Evolutionary conservation across 1,140 invertebrate genomes (phyloP).

Genomic region (Cheumatopsyche charites): DNA sequence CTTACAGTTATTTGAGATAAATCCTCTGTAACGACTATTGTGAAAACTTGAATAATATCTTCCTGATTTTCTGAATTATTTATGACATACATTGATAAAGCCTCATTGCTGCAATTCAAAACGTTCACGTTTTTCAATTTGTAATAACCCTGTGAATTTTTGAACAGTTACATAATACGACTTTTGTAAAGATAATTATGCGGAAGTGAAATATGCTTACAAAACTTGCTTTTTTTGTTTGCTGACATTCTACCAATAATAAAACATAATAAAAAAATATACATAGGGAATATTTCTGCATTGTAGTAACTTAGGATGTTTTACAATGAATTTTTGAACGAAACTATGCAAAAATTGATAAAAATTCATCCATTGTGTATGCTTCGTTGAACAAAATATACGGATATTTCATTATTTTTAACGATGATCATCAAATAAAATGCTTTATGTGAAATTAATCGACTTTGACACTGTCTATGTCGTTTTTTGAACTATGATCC

Average conservation of each 20-base stretch:
- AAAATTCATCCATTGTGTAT: too few relatives aligned
- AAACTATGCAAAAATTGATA: neutral
- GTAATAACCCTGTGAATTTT: slow-evolving; percentile 6
- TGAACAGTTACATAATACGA: neutral
- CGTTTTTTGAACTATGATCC: too few relatives aligned
- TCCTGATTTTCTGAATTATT: slow-evolving; percentile 1
- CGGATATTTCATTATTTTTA: neutral
- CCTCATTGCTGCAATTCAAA: neutral
- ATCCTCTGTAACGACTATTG: neutral
- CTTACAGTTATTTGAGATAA: neutral
- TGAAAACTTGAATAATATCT: neutral
- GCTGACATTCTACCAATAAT: too few relatives aligned
- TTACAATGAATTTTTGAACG: neutral
- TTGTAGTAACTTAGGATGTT: neutral
- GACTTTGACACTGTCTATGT: too few relatives aligned
- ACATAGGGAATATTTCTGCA: neutral
- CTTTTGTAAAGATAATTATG: too few relatives aligned
- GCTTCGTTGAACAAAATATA: neutral
- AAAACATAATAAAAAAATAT: too few relatives aligned
- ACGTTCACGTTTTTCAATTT: neutral
- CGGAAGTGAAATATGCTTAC: slow-evolving; percentile 1
- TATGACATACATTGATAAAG: neutral
- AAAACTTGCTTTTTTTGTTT: neutral
- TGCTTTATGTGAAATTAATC: too few relatives aligned
- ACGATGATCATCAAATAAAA: neutral